Evolutionary conservation across 2,888 invertebrate genomes (phyloP).

Genomic region (Limenitis camilla): DNA sequence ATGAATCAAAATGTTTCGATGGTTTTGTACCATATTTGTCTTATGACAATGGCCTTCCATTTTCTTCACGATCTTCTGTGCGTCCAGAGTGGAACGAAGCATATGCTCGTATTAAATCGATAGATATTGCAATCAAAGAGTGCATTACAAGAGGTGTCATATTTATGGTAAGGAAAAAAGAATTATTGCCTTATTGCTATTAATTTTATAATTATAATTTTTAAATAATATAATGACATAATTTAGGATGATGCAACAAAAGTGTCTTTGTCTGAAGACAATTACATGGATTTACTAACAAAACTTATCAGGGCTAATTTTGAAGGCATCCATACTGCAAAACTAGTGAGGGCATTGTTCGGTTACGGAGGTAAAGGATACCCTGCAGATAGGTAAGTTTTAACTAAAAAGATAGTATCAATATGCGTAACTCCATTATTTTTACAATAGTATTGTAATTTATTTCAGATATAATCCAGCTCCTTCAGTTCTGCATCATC

Average conservation of each 20-base stretch:
- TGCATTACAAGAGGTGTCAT: slow-evolving; percentile 54
- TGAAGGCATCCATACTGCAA: slow-evolving; percentile 47
- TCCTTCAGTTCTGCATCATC: slow-evolving; percentile 56
- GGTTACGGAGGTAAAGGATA: slow-evolving; percentile 51
- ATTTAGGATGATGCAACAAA: slow-evolving; percentile 51
- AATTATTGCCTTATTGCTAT: neutral
- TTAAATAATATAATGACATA: neutral
- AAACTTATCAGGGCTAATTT: slow-evolving; percentile 57
- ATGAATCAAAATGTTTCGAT: slow-evolving; percentile 31
- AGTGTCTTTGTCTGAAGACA: slow-evolving; percentile 49
- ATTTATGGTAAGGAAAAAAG: slow-evolving; percentile 43
- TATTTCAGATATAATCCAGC: slow-evolving; percentile 56
- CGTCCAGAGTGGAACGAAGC: slow-evolving; percentile 40
- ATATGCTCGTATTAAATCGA: slow-evolving; percentile 43
- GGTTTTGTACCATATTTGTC: slow-evolving; percentile 50
- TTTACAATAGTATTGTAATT: neutral
- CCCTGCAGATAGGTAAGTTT: slow-evolving; percentile 43
- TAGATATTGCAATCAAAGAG: slow-evolving; percentile 58
- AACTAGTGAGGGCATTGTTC: slow-evolving; percentile 48
- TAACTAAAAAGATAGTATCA: neutral
- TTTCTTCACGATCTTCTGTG: slow-evolving; percentile 46
- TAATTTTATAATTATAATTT: neutral
- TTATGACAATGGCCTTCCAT: slow-evolving; percentile 59
- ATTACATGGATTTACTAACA: slow-evolving; percentile 49
- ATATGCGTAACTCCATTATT: neutral